Percentiles rank a stretch among this genome's conserved stretches.
Conservation (phyloP, 2,888 invertebrate species). For the Chaetoderma sp. region DNA sequence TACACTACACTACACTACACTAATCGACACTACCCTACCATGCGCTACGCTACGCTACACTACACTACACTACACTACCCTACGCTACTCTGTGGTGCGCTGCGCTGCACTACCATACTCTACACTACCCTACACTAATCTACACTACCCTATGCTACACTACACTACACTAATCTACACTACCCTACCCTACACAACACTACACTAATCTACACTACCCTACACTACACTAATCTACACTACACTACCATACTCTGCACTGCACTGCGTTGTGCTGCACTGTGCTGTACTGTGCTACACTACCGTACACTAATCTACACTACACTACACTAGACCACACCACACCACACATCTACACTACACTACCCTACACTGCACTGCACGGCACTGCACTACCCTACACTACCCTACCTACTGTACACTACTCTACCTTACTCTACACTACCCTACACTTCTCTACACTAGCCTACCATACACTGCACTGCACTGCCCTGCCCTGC, state of each 20-base stretch:
- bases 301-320: too few relatives aligned
- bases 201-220: slow-evolving; percentile 15
- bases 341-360: slow-evolving; percentile 13
- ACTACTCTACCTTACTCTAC: too few relatives aligned
- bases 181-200: slow-evolving; percentile 12
- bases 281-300: slow-evolving; percentile 13
- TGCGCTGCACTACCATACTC: slow-evolving; percentile 16
- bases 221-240: slow-evolving; percentile 2
- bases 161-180: neutral
- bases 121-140: slow-evolving; percentile 19
- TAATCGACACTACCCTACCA: slow-evolving; percentile 1
- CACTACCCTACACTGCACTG: slow-evolving; percentile 16
- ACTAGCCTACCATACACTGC: slow-evolving; percentile 13
- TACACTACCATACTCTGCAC: slow-evolving; percentile 3
- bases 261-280: slow-evolving; percentile 9
- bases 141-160: slow-evolving; percentile 13
- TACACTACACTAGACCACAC: slow-evolving; percentile 4
- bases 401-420: too few relatives aligned
- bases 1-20: slow-evolving; percentile 16
- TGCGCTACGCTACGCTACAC: slow-evolving; percentile 17
- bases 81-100: slow-evolving; percentile 14
- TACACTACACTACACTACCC: slow-evolving; percentile 13
- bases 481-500: too few relatives aligned
- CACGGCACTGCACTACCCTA: neutral
- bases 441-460: slow-evolving; percentile 18